Base-by-base conservation (phyloP, 2,888 invertebrate genomes). In the Eupithecia abbreviata region DNA sequence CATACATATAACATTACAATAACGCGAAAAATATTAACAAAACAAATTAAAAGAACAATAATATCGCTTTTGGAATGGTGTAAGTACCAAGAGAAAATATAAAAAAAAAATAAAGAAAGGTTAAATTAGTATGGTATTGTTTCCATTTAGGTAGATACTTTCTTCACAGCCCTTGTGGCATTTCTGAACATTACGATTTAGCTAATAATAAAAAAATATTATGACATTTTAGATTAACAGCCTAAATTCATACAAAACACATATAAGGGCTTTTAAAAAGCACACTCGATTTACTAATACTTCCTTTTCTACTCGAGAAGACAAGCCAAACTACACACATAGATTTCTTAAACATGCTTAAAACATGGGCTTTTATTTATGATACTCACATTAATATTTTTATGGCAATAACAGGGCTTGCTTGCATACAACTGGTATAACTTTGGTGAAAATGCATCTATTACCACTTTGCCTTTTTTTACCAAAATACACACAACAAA, bases 111-210 rank as follows among this genome's bases (percentile, higher is more conserved):
- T 43, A 0, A 65, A 18, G 30, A 65, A 65, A 65, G 12, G 41
- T 41, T 15, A 67, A n/a, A 15, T n/a, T 45, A 42, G n/a, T 45
- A n/a, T 45, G 13, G 9, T 67, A 45, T 43, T 58, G 18, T 18
- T 65, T 41, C 65, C 15, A 41, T 41, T 12, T 13, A 51, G n/a
- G 51, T n/a, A 55, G n/a, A 15, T 15, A 45, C 69, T 80, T 76
- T 80, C 74, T 82, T 88, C 87, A 91, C 85, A 92, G 88, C 78
- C 88, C 88, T 74, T 91, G 91, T 75, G 91, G 89, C 87, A 86
- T 15, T 66, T 42, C 92, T 92, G 91, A 87, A 86, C 87, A 92
- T 91, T 43, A 49, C 7, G 15, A 62, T 18, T 62, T 18, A 18
- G 30, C n/a, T 58, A n/a, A 1, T 45, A 45, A 1, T 6, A 0